These are phyloP conservation scores for Himalopsyche anomala DNA, from an alignment of 2,888 invertebrate species.

Conservation along the genomic window DNA sequence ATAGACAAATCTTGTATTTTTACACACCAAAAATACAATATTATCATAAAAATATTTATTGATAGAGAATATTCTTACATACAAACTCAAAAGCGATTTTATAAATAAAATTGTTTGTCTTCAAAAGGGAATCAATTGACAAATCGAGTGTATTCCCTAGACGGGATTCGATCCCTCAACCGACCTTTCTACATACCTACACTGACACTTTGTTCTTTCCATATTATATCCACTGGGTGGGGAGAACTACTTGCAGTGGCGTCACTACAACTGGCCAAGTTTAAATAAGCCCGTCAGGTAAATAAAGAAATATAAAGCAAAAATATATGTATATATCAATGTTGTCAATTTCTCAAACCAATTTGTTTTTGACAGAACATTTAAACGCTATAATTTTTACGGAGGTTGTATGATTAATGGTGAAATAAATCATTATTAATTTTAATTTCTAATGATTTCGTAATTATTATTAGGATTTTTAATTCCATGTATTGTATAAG, in stretches of 20 bases:
- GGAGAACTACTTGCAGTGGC: not conserved
- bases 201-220: constrained; percentile 27
- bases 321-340: too few species aligned
- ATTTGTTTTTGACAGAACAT: too few species aligned
- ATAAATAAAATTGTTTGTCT: constrained; percentile 41
- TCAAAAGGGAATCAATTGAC: constrained; percentile 36
- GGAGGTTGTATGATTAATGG: too few species aligned
- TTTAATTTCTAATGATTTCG: too few species aligned
- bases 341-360: too few species aligned
- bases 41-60: constrained; percentile 5
- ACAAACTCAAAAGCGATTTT: constrained; percentile 6
- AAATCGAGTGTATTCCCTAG: constrained; percentile 33
- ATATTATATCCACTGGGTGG: not conserved
- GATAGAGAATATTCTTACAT: not conserved
- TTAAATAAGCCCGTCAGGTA: too few species aligned
- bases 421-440: too few species aligned
- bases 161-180: constrained; percentile 22
- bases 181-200: constrained; percentile 33
- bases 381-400: too few species aligned
- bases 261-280: not conserved
- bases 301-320: too few species aligned
- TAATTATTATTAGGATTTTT: too few species aligned
- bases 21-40: not conserved
- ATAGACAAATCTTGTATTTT: not conserved
- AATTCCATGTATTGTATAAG: too few species aligned